Evolutionary conservation across 2,797 vertebrate genomes (phyloP).

Genomic region (Mastacembelus armatus): DNA sequence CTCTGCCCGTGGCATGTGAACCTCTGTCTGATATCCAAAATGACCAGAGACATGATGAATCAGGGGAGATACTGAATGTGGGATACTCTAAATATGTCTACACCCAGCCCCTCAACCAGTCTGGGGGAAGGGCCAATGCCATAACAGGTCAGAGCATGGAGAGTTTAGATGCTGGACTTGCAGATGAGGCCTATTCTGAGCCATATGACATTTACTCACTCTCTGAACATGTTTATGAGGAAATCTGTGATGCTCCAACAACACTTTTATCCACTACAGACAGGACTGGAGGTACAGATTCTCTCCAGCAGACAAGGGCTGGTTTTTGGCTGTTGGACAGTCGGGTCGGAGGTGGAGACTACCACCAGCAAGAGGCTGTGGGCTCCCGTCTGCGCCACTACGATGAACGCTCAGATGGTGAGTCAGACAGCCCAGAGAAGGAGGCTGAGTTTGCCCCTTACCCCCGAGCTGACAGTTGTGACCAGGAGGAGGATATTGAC

Average conservation of each 20-base stretch:
- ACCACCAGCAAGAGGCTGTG: constrained; percentile 92
- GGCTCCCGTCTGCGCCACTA: constrained; percentile 96
- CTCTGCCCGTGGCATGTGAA: constrained; percentile 84
- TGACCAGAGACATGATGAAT: constrained; percentile 85
- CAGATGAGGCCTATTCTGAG: constrained; percentile 91
- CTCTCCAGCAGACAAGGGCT: constrained; percentile 71
- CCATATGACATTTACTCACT: constrained; percentile 90
- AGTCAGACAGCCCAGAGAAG: constrained; percentile 97
- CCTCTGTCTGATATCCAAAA: constrained; percentile 85
- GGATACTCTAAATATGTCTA: constrained; percentile 93
- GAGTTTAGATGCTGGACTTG: constrained; percentile 38
- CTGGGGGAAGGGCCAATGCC: constrained; percentile 66
- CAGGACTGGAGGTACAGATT: constrained; percentile 22
- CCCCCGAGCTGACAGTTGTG: constrained; percentile 92
- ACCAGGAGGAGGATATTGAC: constrained; percentile 94
- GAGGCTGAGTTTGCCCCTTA: constrained; percentile 96
- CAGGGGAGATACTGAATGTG: constrained; percentile 86
- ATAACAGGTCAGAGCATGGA: constrained; percentile 36
- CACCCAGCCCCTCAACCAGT: constrained; percentile 84
- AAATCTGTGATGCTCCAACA: constrained; percentile 87
- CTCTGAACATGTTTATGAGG: constrained; percentile 97
- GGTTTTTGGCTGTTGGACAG: constrained; percentile 85
- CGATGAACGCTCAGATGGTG: constrained; percentile 93
- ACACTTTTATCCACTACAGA: constrained; percentile 14
- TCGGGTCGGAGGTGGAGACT: constrained; percentile 75